A percentile compares a stretch with the other conserved stretches of the same genome.
Evolutionary conservation across 2,797 vertebrate species (phyloP).

Genomic region (Rhinogobio ventralis): DNA sequence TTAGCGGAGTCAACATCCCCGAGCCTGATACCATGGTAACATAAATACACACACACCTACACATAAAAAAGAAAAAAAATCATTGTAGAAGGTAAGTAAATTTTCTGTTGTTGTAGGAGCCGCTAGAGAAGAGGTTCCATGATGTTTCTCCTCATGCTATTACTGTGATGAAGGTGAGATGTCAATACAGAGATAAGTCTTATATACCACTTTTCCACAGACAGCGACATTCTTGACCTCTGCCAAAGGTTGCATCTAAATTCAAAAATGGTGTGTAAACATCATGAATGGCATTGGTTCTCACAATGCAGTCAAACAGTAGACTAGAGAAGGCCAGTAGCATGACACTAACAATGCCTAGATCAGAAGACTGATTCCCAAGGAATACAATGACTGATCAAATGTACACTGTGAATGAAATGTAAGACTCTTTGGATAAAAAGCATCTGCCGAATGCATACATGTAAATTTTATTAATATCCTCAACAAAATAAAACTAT

Average conservation of each 20-base stretch:
- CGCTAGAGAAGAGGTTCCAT: conserved; percentile 85
- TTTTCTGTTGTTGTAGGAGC: conserved; percentile 75
- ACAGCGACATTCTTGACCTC: not conserved
- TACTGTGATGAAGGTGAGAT: conserved; percentile 85
- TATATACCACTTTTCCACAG: not conserved
- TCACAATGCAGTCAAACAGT: not conserved
- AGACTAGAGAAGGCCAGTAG: too few relatives aligned
- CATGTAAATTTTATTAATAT: not conserved
- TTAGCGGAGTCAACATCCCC: conserved; percentile 87
- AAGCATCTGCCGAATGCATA: not conserved
- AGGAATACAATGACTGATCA: not conserved
- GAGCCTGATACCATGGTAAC: conserved; percentile 84
- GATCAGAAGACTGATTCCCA: not conserved
- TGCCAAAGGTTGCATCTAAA: not conserved
- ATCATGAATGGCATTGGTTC: not conserved
- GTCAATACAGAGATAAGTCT: not conserved
- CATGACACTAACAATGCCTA: not conserved
- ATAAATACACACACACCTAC: not conserved
- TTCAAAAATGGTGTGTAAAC: not conserved
- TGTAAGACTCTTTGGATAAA: not conserved
- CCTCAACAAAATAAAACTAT: too few relatives aligned
- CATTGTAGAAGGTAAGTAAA: not conserved
- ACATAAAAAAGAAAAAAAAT: not conserved
- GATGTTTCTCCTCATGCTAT: conserved; percentile 74
- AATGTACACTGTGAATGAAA: not conserved